Base-by-base conservation (phyloP, 1,140 invertebrate species). In the Drosophila murphyi region DNA sequence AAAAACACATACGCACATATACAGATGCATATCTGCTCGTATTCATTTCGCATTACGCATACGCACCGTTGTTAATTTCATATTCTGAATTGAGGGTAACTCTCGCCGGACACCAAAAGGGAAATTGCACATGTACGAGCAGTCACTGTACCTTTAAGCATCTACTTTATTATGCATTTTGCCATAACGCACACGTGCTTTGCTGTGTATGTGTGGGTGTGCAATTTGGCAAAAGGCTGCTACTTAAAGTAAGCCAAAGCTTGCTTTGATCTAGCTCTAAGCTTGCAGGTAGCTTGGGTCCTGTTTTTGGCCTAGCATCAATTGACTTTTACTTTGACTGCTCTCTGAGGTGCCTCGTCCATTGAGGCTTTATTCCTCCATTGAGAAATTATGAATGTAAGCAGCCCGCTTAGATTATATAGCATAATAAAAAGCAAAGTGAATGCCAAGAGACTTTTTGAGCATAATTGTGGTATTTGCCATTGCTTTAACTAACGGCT, bases 61-160 rank as follows among this genome's bases (percentile, higher is more conserved):
- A 87, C 83, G 83, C 83, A 88, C 29, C 69, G 83, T 83, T 83
- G 85, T 83, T 87, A 87, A 87, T 87, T 83, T 80, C 72, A 88
- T 82, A 87, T 83, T 88, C 83, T 71, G 78, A 82, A 86, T 69
- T 82, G 73, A 76, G 59, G 62, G 62, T 55, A 73, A 12, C 32
- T 47, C 60, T 54, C 77, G 57, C 54, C 62, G 72, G 67, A 68
- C 39, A 45, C 59, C 12, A 47, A 52, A 71, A 61, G 41, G 51
- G 69, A 77, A 77, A 77, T 83, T 69, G 56, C 77, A 31, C 51
- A 85, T 50, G 35, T 39, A 47, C 45, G 29, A 12, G 48, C 8
- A 31, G 47, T 43, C 37, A 47, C 47, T 54, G 51, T 70, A 73
- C 77, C 71, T 48, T 68, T 55, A 69, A 69, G 45, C 48, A 61